Evolutionary conservation across 2,113 vertebrate genomes (phyloP).

Genomic region (Octodon degus): DNA sequence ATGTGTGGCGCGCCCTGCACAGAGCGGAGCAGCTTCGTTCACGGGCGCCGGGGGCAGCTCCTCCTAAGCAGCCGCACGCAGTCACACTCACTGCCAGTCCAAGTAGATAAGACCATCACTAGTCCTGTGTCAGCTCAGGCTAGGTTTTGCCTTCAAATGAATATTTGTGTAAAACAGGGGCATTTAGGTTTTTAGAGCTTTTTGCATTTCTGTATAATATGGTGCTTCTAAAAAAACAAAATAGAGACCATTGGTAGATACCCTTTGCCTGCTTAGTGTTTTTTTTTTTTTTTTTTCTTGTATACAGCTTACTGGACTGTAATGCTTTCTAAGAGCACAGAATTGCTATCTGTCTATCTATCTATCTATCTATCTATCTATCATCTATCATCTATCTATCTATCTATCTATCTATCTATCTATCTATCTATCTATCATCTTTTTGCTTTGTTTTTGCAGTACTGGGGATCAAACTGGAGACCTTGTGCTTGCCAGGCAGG

Average conservation of each 20-base stretch:
- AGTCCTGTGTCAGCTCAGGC: background rate
- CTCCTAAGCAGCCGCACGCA: background rate
- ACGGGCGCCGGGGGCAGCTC: background rate
- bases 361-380: background rate
- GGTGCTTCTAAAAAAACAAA: background rate
- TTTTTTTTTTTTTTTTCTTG: background rate
- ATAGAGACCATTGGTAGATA: background rate
- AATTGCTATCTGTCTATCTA: background rate
- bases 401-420: background rate
- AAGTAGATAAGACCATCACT: background rate
- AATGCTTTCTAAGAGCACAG: background rate
- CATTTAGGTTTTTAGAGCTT: slow-evolving; percentile 7
- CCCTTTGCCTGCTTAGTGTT: background rate
- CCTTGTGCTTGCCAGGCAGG: no score
- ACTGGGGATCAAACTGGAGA: no score
- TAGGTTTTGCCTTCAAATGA: background rate
- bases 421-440: no score
- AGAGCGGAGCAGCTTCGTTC: background rate
- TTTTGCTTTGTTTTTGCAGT: no score
- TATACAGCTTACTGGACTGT: background rate
- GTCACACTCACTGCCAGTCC: background rate
- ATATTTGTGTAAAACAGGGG: background rate
- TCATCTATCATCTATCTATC: no score
- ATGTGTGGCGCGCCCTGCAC: background rate
- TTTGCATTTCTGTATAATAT: background rate